Base-by-base conservation (phyloP, 2,888 invertebrate species). In the Peribatodes rhomboidaria region DNA sequence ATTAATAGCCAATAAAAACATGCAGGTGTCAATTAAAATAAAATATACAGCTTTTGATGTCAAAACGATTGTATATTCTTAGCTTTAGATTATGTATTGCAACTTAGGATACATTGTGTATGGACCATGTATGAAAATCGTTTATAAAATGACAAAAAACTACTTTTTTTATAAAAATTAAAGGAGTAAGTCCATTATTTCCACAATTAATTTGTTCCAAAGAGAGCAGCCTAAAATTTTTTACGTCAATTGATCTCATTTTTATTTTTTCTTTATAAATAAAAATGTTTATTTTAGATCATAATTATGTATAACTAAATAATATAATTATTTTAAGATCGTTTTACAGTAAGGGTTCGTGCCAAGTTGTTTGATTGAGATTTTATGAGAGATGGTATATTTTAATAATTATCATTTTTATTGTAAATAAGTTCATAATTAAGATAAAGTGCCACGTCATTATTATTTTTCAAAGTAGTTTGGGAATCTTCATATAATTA, bases 181-280 rank as follows among this genome's bases (percentile, higher is more conserved):
- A 61, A 67, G 54, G 65, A 79, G 77, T 77, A 84, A 81, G 81
- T 84, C 82, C 82, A 78, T 83, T 81, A 82, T 85, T 80, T 79
- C 80, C 79, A 83, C 74, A 86, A 91, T 86, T 88, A 86, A 91
- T 86, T 88, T 92, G 91, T 92, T 92, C 93, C 93, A 93, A 93
- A 93, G 93, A 92, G 89, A 90, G 90, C 93, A 92, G 89, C 92
- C 93, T 90, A 93, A 93, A 90, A 92, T 85, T 87, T 89, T 87
- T 89, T 85, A 87, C 86, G 91, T 90, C 87, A 89, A 90, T 89
- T 93, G 93, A 93, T 93, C 93, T 93, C 93, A 93, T 92, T 90
- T 90, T 86, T 86, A 87, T 86, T 86, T 87, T 65, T 87, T 87
- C 86, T 87, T 81, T 81, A 74, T 89, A 88, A 86, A 87, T 79